A percentile compares a stretch with the other conserved stretches of the same genome.
phyloP scores from a whole-genome alignment of 1,140 invertebrate genomes.

The Habropoda laboriosa region DNA sequence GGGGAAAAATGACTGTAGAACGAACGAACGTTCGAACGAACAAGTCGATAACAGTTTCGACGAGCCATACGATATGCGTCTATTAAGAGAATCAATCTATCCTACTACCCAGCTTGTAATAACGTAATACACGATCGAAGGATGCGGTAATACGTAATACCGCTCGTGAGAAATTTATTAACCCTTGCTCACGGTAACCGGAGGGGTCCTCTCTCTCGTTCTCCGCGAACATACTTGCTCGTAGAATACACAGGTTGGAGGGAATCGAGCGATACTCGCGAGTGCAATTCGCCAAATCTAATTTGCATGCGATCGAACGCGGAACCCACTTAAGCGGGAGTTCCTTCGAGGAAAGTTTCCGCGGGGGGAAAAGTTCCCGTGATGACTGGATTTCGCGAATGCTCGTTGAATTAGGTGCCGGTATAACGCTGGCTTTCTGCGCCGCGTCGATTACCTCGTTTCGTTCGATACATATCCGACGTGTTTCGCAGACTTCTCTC shows the following conservation, averaged over 20 bases:
- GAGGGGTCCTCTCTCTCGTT: constrained; percentile 33
- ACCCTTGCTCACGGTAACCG: constrained; percentile 14
- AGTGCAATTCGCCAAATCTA: constrained; percentile 59
- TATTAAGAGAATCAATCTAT: too few species aligned
- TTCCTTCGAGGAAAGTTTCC: constrained; percentile 40
- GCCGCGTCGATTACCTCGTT: constrained; percentile 45
- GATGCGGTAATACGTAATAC: constrained; percentile 15
- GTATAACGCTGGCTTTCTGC: constrained; percentile 28
- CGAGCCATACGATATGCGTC: constrained; percentile 62
- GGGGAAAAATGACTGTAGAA: constrained; percentile 41
- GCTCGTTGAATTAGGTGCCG: constrained; percentile 45
- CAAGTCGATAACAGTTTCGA: constrained; percentile 45
- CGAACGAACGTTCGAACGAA: constrained; percentile 32
- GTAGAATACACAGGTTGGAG: background rate
- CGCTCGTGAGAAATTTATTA: constrained; percentile 48
- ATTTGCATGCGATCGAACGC: constrained; percentile 61
- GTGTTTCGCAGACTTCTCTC: too few species aligned
- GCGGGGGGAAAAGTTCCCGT: constrained; percentile 39
- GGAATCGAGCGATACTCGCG: constrained; percentile 33
- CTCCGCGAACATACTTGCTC: constrained; percentile 3
- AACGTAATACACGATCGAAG: constrained; percentile 22
- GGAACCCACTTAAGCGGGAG: constrained; percentile 48
- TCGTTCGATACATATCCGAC: constrained; percentile 16
- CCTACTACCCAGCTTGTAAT: constrained; percentile 39
- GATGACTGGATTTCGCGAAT: constrained; percentile 33